These are phyloP conservation scores for Oriolus oriolus DNA, from an alignment of 2,113 vertebrate species.

Conservation along the genomic window DNA sequence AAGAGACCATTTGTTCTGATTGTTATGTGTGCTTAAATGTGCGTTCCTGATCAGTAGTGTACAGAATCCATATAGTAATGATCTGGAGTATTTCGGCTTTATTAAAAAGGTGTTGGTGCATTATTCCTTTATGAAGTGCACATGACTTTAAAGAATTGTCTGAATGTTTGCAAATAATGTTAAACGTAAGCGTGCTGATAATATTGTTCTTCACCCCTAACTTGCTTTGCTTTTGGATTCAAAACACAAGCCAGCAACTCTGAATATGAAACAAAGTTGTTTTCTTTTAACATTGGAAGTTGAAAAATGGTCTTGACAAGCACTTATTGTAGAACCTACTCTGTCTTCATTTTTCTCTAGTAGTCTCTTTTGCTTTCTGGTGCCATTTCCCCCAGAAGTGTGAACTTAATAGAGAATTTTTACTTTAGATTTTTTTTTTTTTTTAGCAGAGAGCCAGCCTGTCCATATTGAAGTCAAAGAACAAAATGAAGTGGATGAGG, in stretches of 20 bases:
- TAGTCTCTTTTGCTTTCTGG: background rate
- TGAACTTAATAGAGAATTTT: background rate
- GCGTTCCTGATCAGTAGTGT: background rate
- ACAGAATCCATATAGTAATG: background rate
- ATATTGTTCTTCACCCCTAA: background rate
- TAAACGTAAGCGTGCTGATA: background rate
- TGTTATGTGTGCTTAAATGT: background rate
- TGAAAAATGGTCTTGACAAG: background rate
- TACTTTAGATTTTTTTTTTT: background rate
- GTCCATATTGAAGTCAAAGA: constrained; percentile 95
- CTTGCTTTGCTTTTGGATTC: background rate
- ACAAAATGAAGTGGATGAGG: constrained; percentile 60
- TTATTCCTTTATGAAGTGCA: background rate
- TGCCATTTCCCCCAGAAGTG: background rate
- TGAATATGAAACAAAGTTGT: background rate
- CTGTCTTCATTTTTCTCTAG: background rate
- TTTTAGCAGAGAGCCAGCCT: constrained; percentile 82
- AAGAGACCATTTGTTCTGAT: background rate
- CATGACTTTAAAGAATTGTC: background rate
- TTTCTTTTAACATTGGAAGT: background rate
- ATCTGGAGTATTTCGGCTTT: background rate
- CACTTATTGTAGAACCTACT: background rate
- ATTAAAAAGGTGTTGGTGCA: background rate
- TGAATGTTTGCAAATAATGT: background rate
- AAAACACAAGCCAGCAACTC: background rate